Conservation (phyloP, 2,797 vertebrate genomes). For the Passerculus sandwichensis region DNA sequence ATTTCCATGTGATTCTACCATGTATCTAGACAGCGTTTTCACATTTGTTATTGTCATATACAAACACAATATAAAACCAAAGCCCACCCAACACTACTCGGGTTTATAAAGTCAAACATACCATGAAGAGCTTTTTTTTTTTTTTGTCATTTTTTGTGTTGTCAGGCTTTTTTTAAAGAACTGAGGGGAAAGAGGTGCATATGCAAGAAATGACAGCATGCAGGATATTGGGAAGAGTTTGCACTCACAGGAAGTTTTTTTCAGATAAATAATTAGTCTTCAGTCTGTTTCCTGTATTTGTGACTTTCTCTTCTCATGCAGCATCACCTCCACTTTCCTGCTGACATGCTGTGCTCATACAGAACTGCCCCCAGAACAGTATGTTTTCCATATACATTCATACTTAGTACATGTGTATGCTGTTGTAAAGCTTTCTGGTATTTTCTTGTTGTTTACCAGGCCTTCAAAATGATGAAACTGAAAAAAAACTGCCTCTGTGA, state of each 20-base stretch:
- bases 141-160: neutral
- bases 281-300: neutral
- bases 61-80: neutral
- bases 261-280: neutral
- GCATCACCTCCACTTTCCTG: neutral
- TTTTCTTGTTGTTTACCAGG: neutral
- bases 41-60: neutral
- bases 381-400: neutral
- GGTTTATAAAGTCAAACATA: neutral
- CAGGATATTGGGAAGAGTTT: neutral
- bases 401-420: neutral
- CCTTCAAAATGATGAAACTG: neutral
- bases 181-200: neutral
- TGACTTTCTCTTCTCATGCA: neutral
- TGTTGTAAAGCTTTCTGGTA: neutral
- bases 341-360: neutral
- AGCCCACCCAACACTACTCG: rapidly evolving
- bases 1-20: neutral
- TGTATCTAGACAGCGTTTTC: neutral
- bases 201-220: neutral
- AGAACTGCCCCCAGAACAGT: neutral
- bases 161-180: neutral
- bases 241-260: neutral
- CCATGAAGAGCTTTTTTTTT: rapidly evolving
- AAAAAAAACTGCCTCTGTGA: neutral